These are phyloP conservation scores for Chironex yamaguchii DNA, from an alignment of 30 jellyfish, hydroid and myxozoan species.

Conservation along the genomic window DNA sequence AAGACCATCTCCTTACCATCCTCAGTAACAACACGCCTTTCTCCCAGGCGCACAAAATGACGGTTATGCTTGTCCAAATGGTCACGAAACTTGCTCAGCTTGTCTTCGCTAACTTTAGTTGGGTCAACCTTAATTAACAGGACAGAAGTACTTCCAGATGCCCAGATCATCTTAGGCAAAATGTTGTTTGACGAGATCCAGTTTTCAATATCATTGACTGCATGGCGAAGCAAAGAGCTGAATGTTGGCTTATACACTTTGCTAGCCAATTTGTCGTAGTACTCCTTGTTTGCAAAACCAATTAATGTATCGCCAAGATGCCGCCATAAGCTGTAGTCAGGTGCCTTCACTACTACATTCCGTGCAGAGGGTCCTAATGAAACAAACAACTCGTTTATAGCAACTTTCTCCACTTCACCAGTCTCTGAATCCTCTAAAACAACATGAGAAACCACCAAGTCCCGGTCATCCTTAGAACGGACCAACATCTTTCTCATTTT, in stretches of 20 bases:
- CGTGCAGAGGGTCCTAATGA: neutral
- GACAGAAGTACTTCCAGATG: neutral
- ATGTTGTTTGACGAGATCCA: neutral
- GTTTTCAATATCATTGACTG: neutral
- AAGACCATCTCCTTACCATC: neutral
- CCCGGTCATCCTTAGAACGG: neutral
- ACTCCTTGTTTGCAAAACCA: neutral
- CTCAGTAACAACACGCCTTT: neutral
- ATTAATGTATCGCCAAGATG: neutral
- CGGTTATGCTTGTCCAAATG: neutral
- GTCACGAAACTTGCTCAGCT: neutral
- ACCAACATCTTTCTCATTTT: neutral
- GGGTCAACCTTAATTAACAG: neutral
- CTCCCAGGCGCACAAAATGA: constrained; percentile 5
- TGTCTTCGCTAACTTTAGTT: neutral
- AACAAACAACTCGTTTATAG: neutral
- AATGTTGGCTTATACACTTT: neutral
- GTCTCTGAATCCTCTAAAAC: neutral
- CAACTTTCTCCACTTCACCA: neutral
- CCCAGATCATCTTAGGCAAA: neutral
- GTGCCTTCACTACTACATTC: neutral
- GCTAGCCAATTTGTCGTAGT: too few species aligned
- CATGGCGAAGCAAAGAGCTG: neutral
- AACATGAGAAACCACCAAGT: neutral
- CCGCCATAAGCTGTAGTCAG: neutral